Evolutionary conservation across 2,113 vertebrate genomes (phyloP).

Genomic region (Bettongia penicillata): DNA sequence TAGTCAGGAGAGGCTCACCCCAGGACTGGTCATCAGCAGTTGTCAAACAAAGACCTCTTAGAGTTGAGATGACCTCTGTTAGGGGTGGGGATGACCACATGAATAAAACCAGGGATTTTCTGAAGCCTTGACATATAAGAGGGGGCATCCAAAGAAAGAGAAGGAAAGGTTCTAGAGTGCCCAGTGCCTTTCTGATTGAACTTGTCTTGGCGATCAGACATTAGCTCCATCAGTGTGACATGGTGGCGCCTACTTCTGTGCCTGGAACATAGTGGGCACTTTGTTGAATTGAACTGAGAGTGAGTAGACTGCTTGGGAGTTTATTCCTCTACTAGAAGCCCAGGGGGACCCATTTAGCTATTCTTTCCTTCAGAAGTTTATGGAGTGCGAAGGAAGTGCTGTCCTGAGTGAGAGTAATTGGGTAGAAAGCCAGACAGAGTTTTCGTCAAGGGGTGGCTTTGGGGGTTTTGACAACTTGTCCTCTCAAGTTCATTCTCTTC

Average conservation of each 20-base stretch:
- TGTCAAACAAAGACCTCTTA: not conserved
- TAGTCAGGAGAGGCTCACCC: not conserved
- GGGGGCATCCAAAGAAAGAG: not conserved
- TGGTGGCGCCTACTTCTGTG: not conserved
- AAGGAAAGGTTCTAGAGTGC: not conserved
- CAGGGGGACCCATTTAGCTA: not conserved
- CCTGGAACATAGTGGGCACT: not conserved
- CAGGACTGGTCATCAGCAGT: not conserved
- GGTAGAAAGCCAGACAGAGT: not conserved
- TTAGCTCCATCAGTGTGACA: not conserved
- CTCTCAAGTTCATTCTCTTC: not conserved
- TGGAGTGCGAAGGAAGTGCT: not conserved
- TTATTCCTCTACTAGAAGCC: not conserved
- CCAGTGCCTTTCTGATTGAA: not conserved
- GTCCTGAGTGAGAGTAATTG: not conserved
- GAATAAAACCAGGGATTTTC: not conserved
- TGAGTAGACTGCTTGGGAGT: not conserved
- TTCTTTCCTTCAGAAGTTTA: not conserved
- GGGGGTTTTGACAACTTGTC: not conserved
- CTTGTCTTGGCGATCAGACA: not conserved
- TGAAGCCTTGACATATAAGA: not conserved
- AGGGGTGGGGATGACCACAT: not conserved
- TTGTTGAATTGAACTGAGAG: not conserved
- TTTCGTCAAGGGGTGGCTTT: not conserved
- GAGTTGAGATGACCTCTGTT: not conserved